Evolutionary conservation across 2,888 invertebrate species (phyloP), one percentile per base, ranked within the genome.

Genomic region (Marronus borbonicus): DNA sequence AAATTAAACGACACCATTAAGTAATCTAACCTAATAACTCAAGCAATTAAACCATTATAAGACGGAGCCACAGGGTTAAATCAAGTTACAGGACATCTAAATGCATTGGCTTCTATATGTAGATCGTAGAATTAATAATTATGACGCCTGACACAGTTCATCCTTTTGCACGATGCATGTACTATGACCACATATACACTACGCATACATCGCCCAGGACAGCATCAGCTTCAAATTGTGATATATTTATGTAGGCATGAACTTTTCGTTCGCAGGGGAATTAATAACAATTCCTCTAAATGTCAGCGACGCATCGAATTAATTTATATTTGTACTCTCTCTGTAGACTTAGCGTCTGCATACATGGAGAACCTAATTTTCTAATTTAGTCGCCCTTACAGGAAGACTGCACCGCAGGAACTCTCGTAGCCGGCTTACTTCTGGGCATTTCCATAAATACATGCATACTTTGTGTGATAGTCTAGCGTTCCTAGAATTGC

Each of bases 211-310:
- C 20, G 55, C 17, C 3, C 8, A 17, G 20, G 20, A 20, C 55
- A 58, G 55, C 55, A 36, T 7, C n/a, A 58, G 20, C 20, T 8
- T 58, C 17, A 17, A 10, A 58, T 58, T 58, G 55, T 58, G 20
- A 58, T 58, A 58, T 58, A 58, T 58, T 58, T 58, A 58, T 58
- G 55, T 58, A 20, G 17, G 20, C 55, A 58, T 58, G 55, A 58
- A 58, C 55, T 58, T 58, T 58, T 58, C n/a, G 20, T 58, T 58
- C 55, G 17, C 20, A 17, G 17, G 55, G 20, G 55, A 58, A 58
- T 58, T 58, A 58, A 58, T 58, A 58, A 58, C 55, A 58, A 58
- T 58, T 58, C 55, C 55, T 58, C 20, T 58, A 20, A 58, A 58
- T 58, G 55, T 20, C 55, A 58, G 20, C 55, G 3, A 20, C 5